phyloP scores from a whole-genome alignment of 2,888 invertebrate species.

The Troides aeacus region DNA sequence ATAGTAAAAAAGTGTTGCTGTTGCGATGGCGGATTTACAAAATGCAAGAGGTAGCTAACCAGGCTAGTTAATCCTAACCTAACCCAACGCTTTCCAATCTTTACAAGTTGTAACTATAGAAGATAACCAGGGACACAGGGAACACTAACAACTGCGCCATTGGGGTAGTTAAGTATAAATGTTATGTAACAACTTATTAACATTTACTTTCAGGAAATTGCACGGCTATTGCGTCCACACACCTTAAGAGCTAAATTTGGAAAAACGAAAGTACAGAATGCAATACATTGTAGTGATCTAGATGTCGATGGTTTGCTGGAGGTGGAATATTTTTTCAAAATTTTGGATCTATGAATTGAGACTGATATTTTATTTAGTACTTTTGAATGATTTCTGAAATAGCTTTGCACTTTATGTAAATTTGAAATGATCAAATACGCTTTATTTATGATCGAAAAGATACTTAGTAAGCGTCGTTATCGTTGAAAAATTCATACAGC shows the following conservation, averaged over 20 bases:
- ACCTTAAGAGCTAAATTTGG: constrained; percentile 93
- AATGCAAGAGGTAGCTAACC: too few species aligned
- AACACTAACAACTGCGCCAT: not conserved
- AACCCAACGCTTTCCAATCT: too few species aligned
- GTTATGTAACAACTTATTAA: not conserved
- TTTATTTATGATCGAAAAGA: not conserved
- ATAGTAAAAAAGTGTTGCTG: too few species aligned
- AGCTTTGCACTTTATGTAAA: not conserved
- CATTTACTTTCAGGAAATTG: constrained; percentile 86
- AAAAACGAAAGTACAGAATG: constrained; percentile 89
- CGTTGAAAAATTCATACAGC: not conserved
- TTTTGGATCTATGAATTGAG: constrained; percentile 72
- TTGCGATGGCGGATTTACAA: too few species aligned
- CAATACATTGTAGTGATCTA: constrained; percentile 95
- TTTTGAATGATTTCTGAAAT: constrained; percentile 4
- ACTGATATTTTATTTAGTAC: constrained; percentile 36
- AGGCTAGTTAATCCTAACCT: too few species aligned
- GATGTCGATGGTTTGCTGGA: constrained; percentile 92
- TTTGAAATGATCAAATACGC: not conserved
- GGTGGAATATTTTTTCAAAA: constrained; percentile 90
- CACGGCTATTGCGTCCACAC: constrained; percentile 89
- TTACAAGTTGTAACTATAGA: too few species aligned
- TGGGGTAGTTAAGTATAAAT: not conserved
- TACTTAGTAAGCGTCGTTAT: not conserved
- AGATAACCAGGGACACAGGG: too few species aligned